phyloP scores from a whole-genome alignment of 2,113 vertebrate species.

The Lampris megalopsis region DNA sequence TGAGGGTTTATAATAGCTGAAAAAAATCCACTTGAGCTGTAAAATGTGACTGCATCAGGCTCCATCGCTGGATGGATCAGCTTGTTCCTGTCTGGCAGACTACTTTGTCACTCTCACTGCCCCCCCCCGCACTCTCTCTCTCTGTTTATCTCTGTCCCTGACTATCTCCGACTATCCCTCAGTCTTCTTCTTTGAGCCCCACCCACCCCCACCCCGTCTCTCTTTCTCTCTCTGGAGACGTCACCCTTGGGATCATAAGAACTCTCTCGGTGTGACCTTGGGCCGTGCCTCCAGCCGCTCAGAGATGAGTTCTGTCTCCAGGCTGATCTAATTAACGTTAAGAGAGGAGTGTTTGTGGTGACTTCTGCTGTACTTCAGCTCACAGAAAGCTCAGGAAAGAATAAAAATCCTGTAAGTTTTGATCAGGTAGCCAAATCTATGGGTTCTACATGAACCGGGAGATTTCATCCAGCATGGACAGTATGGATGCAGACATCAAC shows the following conservation, averaged over 20 bases:
- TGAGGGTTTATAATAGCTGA: constrained; percentile 36
- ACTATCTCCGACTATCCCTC: constrained; percentile 4
- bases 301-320: constrained; percentile 17
- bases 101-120: not conserved
- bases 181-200: not conserved
- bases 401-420: too few relatives aligned
- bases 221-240: not conserved
- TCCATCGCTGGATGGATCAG: too few relatives aligned
- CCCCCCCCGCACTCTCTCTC: not conserved
- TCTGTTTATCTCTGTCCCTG: constrained; percentile 20
- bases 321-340: constrained; percentile 23
- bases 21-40: too few relatives aligned
- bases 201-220: not conserved
- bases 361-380: too few relatives aligned
- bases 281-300: constrained; percentile 19
- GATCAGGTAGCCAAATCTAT: too few relatives aligned
- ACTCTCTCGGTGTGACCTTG: constrained; percentile 50
- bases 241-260: not conserved
- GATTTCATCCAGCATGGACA: too few relatives aligned
- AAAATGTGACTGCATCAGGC: too few relatives aligned
- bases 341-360: not conserved
- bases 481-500: too few relatives aligned
- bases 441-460: too few relatives aligned
- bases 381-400: too few relatives aligned
- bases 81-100: too few relatives aligned